Base-by-base conservation (phyloP, 1,140 invertebrate species). In the Drosophila bocki region DNA sequence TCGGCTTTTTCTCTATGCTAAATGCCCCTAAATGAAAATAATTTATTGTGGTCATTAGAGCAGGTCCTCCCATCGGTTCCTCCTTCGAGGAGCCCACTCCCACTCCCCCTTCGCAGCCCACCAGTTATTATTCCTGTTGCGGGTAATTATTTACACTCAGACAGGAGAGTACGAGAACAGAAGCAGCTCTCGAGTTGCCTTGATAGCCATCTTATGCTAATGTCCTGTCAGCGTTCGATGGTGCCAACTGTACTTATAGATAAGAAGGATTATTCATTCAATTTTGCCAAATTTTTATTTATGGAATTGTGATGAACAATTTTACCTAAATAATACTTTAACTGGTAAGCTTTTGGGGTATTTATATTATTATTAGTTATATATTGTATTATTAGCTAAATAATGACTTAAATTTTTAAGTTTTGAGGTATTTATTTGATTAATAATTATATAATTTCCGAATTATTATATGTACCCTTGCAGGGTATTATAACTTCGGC, bases 21-120 rank as follows among this genome's bases (percentile, higher is more conserved):
- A 86, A 86, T 82, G 84, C 85, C 71, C 71, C 83, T 88, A 86
- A 86, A 86, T 86, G 84, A 86, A 86, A 88, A 88, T 86, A 88
- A 86, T 86, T 86, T 88, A 86, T 86, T 86, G 84, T 88, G 83
- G 83, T 83, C 83, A 88, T 86, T 86, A 83, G 71, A 64, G 26
- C 35, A 51, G 53, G 37, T 41, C 26, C 70, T 54, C 44, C 44
- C 62, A 58, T 35, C 44, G 56, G 37, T n/a, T 48, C 41, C 48
- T 56, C n/a, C 35, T 26, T 33, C 37, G 12, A 62, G 22, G 29
- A 51, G 22, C 1, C 13, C 41, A 4, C 7, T 19, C 11, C 51
- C 41, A 7, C 7, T 35, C n/a, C 51, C 32, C 29, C 42, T 22
- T 2, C 35, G 7, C n/a, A 41, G 53, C 19, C 44, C 33, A 29